Percentiles rank a stretch among this genome's conserved stretches.
Evolutionary conservation across 1,140 invertebrate species (phyloP).

Genomic region (Drosophila suzukii): DNA sequence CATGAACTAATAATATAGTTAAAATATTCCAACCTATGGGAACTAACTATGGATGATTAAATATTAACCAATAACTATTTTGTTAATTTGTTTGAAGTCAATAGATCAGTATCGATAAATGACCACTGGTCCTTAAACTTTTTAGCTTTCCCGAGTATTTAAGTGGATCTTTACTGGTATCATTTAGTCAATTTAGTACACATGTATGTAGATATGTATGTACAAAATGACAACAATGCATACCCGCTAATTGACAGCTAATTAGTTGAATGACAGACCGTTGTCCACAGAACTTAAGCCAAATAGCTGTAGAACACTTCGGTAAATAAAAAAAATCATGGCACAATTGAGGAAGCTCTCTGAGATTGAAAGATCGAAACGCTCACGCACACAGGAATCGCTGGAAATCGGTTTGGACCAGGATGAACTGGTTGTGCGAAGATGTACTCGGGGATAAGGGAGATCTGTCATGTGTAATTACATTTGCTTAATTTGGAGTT

Average conservation of each 20-base stretch:
- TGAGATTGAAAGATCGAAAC: constrained; percentile 17
- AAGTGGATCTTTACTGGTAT: constrained; percentile 2
- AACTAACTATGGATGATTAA: too few species aligned
- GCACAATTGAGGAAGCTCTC: constrained; percentile 59
- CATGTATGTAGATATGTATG: neutral
- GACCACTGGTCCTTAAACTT: neutral
- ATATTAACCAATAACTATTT: too few species aligned
- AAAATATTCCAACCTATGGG: too few species aligned
- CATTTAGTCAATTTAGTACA: neutral
- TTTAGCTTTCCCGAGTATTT: neutral
- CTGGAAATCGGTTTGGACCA: constrained; percentile 64
- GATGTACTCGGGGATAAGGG: constrained; percentile 13
- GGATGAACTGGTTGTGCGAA: constrained; percentile 63
- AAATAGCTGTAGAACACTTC: constrained; percentile 22
- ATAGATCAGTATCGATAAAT: neutral
- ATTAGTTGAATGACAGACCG: constrained; percentile 45
- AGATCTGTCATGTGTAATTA: constrained; percentile 20
- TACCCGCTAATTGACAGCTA: constrained; percentile 59
- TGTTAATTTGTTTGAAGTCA: too few species aligned
- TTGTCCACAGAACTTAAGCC: constrained; percentile 40
- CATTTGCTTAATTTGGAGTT: constrained; percentile 45
- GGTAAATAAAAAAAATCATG: constrained; percentile 60
- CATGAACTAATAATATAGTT: too few species aligned
- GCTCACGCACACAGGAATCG: constrained; percentile 7
- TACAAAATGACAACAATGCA: constrained; percentile 1